A percentile compares a stretch with the other conserved stretches of the same genome.
phyloP scores from a whole-genome alignment of 2,113 vertebrate species.

The Collichthys lucidus region DNA sequence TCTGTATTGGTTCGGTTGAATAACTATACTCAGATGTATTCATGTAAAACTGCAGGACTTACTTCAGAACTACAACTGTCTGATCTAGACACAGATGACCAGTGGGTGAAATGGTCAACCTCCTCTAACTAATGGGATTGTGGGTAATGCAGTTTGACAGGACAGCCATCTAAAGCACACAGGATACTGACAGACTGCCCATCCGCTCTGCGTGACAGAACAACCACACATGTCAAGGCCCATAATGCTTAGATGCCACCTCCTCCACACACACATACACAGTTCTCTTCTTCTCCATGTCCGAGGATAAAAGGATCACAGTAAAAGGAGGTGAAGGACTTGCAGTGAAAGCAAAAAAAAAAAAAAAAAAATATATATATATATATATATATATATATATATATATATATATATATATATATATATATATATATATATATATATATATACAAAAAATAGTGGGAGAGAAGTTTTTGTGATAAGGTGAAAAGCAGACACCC shows the following conservation, averaged over 20 bases:
- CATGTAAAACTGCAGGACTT: not conserved
- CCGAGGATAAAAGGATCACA: conserved; percentile 37
- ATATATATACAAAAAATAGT: not conserved
- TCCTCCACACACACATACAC: not conserved
- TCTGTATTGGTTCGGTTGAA: not conserved
- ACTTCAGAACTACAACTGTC: not conserved
- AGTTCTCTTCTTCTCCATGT: not conserved
- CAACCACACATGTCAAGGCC: conserved; percentile 59
- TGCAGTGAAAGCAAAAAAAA: conserved; percentile 13
- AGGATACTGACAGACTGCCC: conserved; percentile 63
- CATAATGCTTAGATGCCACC: conserved; percentile 53
- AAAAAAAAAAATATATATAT: no score
- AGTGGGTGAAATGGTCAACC: not conserved
- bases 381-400: no score
- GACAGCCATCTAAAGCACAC: conserved; percentile 44
- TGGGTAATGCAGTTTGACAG: conserved; percentile 72
- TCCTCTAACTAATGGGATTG: conserved; percentile 12
- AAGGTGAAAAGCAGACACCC: conserved; percentile 12
- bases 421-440: no score
- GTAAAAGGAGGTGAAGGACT: conserved; percentile 13
- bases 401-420: not conserved
- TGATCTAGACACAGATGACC: not conserved
- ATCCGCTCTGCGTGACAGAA: conserved; percentile 45
- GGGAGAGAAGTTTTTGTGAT: not conserved
- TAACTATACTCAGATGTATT: not conserved